phyloP scores from a whole-genome alignment of 1,140 invertebrate species.

The Formica exsecta region DNA sequence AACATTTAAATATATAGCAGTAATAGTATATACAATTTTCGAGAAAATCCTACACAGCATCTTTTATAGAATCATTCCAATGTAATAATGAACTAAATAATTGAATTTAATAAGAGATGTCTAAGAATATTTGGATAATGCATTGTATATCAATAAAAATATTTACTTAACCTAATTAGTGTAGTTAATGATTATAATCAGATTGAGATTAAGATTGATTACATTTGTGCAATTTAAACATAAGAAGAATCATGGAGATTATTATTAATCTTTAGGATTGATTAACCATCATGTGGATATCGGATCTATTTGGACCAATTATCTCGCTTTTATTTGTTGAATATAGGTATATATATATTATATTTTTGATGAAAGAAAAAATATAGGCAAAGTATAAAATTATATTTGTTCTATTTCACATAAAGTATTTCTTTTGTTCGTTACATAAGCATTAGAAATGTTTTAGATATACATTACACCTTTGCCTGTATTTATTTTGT shows the following conservation, averaged over 20 bases:
- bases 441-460: no score
- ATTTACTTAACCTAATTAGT: neutral
- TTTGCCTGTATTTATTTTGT: no score
- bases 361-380: no score
- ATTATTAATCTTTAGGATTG: constrained; percentile 1
- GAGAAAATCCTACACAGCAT: neutral
- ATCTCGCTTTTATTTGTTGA: no score
- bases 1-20: constrained; percentile 7
- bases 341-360: no score
- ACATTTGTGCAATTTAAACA: constrained; percentile 7
- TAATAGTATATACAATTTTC: constrained; percentile 21
- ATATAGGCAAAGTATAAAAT: no score
- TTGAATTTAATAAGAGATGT: constrained; percentile 20
- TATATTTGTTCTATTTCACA: no score
- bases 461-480: no score
- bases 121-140: neutral
- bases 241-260: neutral
- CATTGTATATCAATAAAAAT: neutral
- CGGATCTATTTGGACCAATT: no score
- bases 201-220: neutral
- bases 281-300: no score
- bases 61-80: constrained; percentile 18
- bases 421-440: no score
- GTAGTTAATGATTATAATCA: neutral
- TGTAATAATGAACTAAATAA: constrained; percentile 5